Conservation (phyloP, 2,888 invertebrate species). For the Cataglyphis rosenhaueri region DNA sequence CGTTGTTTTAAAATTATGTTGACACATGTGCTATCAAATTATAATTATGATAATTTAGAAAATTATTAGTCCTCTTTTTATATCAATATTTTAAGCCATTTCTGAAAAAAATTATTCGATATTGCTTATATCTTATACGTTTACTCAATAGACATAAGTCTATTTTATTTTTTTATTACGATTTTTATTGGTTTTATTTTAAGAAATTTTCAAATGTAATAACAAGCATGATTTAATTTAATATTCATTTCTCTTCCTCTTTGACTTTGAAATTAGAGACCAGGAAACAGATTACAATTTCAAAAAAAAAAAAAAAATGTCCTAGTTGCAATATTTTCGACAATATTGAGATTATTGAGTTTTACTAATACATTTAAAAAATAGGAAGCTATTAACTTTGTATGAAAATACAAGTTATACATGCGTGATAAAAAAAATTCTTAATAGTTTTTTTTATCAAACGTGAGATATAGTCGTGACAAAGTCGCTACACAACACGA, state of each 20-base stretch:
- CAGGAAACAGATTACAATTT: neutral
- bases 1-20: slow-evolving; percentile 33
- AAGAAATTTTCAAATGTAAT: neutral
- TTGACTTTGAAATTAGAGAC: neutral
- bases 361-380: neutral
- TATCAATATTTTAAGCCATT: neutral
- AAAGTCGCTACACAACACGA: slow-evolving; percentile 13
- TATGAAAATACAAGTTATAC: neutral
- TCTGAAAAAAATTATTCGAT: neutral
- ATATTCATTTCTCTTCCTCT: neutral
- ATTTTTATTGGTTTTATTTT: neutral
- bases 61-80: neutral
- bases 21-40: slow-evolving; percentile 16
- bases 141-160: neutral
- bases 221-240: neutral
- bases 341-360: slow-evolving; percentile 7
- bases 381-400: neutral
- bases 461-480: neutral
- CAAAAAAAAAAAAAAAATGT: neutral
- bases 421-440: neutral
- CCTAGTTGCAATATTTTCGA: neutral
- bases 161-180: neutral
- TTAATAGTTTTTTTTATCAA: neutral
- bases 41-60: neutral
- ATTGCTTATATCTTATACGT: neutral